Conservation (phyloP, 2,888 invertebrate species). For the Malthinus flaveolus region DNA sequence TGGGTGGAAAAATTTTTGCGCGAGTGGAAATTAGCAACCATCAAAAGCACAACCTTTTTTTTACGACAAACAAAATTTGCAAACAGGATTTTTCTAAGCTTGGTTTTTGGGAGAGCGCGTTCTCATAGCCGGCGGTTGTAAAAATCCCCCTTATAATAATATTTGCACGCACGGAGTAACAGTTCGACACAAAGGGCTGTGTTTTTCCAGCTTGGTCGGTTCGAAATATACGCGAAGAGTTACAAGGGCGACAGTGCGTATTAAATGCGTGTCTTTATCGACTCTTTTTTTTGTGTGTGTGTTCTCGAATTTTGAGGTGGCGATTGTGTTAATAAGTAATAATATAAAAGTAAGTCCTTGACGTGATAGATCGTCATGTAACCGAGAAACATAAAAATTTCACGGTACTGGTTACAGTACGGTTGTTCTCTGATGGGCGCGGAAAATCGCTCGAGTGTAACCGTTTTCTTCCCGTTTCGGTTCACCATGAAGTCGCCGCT, state of each 20-base stretch:
- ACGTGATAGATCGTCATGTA: slow-evolving; percentile 18
- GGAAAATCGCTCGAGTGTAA: slow-evolving; percentile 11
- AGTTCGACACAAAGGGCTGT: slow-evolving; percentile 49
- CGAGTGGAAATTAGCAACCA: background rate
- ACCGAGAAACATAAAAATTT: slow-evolving; percentile 21
- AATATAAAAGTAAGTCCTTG: slow-evolving; percentile 9
- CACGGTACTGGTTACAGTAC: slow-evolving; percentile 17
- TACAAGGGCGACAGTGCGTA: slow-evolving; percentile 24
- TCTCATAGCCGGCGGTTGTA: slow-evolving; percentile 21
- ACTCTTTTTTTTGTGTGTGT: too few relatives aligned
- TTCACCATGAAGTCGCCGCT: background rate
- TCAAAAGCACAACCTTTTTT: too few relatives aligned
- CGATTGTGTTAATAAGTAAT: too few relatives aligned
- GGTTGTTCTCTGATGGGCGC: slow-evolving; percentile 19
- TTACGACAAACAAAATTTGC: background rate
- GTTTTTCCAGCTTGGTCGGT: slow-evolving; percentile 48
- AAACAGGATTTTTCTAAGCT: background rate
- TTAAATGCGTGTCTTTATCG: slow-evolving; percentile 19
- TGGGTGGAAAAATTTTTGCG: too few relatives aligned
- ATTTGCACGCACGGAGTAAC: slow-evolving; percentile 50
- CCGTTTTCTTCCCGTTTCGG: slow-evolving; percentile 9
- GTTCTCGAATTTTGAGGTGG: too few relatives aligned
- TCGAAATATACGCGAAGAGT: slow-evolving; percentile 7
- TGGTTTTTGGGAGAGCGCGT: slow-evolving; percentile 2
- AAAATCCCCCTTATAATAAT: slow-evolving; percentile 50